Percentiles rank a stretch among this genome's conserved stretches.
Evolutionary conservation across 2,797 vertebrate genomes (phyloP).

Genomic region (Phyllotis vaccarum): DNA sequence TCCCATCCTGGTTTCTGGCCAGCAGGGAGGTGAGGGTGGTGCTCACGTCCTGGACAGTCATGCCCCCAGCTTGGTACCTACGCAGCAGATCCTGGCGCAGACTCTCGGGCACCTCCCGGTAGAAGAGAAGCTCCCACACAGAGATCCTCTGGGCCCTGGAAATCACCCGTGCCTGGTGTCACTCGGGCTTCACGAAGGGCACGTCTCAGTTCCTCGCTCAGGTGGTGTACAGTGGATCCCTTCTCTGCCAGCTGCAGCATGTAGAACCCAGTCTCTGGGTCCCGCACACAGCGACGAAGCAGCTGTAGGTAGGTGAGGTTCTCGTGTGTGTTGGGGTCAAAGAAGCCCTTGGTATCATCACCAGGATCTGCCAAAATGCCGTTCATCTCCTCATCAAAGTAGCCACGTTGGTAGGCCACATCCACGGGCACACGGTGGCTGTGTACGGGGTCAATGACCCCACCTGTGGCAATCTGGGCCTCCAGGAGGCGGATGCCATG

Average conservation of each 20-base stretch:
- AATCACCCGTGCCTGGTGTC: slow-evolving; percentile 79
- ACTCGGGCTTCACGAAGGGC: slow-evolving; percentile 75
- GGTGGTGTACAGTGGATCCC: slow-evolving; percentile 77
- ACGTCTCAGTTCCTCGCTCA: slow-evolving; percentile 66
- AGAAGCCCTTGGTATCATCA: slow-evolving; percentile 95
- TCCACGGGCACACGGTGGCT: slow-evolving; percentile 92
- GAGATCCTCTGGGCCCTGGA: slow-evolving; percentile 87
- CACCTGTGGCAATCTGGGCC: slow-evolving; percentile 94
- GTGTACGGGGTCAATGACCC: slow-evolving; percentile 95
- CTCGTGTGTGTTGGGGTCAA: slow-evolving; percentile 93
- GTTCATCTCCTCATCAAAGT: slow-evolving; percentile 92
- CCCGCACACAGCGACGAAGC: slow-evolving; percentile 84
- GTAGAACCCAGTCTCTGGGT: slow-evolving; percentile 82
- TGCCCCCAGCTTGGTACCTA: slow-evolving; percentile 71
- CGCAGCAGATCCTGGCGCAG: slow-evolving; percentile 90
- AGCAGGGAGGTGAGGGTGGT: slow-evolving; percentile 84
- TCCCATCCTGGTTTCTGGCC: background rate
- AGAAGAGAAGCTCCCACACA: slow-evolving; percentile 94
- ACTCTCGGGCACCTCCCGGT: slow-evolving; percentile 89
- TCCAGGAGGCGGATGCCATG: slow-evolving; percentile 92
- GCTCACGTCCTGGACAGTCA: slow-evolving; percentile 85
- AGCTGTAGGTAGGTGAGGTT: slow-evolving; percentile 85
- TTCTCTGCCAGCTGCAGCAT: slow-evolving; percentile 84
- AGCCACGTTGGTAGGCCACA: slow-evolving; percentile 91
- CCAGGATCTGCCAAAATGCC: slow-evolving; percentile 89